Conservation (phyloP, 2,888 invertebrate genomes). For the Myopa testacea region DNA sequence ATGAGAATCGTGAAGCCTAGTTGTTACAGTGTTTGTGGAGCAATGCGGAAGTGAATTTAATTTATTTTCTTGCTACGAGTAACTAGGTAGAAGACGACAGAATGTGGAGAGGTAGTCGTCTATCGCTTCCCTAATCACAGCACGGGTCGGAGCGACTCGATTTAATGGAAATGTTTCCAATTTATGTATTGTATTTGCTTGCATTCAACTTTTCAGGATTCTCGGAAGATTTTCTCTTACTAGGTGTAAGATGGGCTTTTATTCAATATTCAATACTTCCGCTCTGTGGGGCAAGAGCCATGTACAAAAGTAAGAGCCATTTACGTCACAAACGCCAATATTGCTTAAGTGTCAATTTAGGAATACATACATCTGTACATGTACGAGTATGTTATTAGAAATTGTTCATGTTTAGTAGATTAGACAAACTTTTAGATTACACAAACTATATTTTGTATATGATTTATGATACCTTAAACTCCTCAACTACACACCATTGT, state of each 20-base stretch:
- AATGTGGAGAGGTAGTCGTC: conserved; percentile 40
- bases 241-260: conserved; percentile 2
- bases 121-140: conserved; percentile 30
- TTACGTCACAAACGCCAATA: too few species aligned
- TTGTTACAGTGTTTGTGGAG: conserved; percentile 64
- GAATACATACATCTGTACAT: too few species aligned
- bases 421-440: too few species aligned
- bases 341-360: too few species aligned
- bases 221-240: conserved; percentile 16
- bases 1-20: conserved; percentile 41
- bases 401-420: too few species aligned
- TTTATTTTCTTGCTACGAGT: conserved; percentile 61
- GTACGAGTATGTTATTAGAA: too few species aligned
- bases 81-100: conserved; percentile 37
- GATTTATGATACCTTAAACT: too few species aligned
- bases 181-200: conserved; percentile 1
- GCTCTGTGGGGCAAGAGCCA: background rate
- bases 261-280: background rate
- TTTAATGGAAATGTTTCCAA: conserved; percentile 8
- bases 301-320: too few species aligned
- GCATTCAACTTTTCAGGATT: background rate
- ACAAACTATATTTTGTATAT: too few species aligned
- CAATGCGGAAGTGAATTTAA: conserved; percentile 69
- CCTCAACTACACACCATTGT: too few species aligned
- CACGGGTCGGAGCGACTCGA: conserved; percentile 18